These are phyloP conservation scores for Halocynthia roretzi DNA, from an alignment of 23 tunicate genomes.

Conservation along the genomic window DNA sequence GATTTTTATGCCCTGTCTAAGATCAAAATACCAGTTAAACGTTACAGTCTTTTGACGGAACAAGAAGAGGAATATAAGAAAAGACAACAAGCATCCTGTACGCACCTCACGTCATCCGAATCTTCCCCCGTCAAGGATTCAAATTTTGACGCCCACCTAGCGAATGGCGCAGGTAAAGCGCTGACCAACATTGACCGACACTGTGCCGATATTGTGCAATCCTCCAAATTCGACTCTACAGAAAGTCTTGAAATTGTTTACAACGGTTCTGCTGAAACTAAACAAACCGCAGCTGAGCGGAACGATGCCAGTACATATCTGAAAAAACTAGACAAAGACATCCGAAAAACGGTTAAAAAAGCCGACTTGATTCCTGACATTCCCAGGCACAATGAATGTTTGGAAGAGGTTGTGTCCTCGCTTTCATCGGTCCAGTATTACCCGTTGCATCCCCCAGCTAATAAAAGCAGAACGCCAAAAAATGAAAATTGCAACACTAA, in stretches of 20 bases:
- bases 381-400: constrained; percentile 30
- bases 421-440: constrained; percentile 66
- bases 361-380: constrained; percentile 45
- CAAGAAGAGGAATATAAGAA: constrained; percentile 62
- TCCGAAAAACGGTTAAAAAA: constrained; percentile 69
- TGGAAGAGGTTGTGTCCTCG: constrained; percentile 86
- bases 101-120: constrained; percentile 14
- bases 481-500: constrained; percentile 38
- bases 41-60: constrained; percentile 63
- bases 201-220: neutral
- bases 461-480: constrained; percentile 1
- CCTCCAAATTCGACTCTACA: constrained; percentile 23
- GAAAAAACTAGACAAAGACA: constrained; percentile 82
- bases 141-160: neutral
- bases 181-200: no score
- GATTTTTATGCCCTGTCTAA: constrained; percentile 64
- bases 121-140: neutral
- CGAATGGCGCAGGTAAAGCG: neutral
- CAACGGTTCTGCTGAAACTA: neutral
- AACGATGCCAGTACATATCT: constrained; percentile 67
- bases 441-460: constrained; percentile 49
- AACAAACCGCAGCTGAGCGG: constrained; percentile 27
- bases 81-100: constrained; percentile 28
- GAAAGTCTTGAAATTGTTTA: constrained; percentile 31
- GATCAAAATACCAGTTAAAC: constrained; percentile 80